Evolutionary conservation across 2,113 vertebrate genomes (phyloP).

Genomic region (Scortum barcoo): DNA sequence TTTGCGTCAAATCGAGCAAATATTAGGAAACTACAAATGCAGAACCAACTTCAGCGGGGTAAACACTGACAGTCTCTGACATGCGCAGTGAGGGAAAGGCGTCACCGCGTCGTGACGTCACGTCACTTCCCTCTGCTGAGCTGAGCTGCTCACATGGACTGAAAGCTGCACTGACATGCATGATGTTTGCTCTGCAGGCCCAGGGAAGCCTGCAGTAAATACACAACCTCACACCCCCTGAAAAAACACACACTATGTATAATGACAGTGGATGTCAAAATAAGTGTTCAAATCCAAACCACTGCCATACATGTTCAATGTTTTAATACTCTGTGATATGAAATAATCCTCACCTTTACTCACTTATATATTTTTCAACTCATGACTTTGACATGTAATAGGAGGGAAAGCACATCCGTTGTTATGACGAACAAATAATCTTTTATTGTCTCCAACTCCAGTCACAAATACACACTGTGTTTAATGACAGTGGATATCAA

Average conservation of each 20-base stretch:
- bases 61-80: slow-evolving; percentile 40
- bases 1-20: background rate
- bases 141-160: slow-evolving; percentile 2
- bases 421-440: too few relatives aligned
- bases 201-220: background rate
- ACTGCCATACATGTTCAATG: background rate
- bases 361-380: too few relatives aligned
- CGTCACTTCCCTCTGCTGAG: background rate
- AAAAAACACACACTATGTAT: too few relatives aligned
- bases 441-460: too few relatives aligned
- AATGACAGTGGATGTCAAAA: background rate
- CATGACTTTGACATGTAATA: background rate
- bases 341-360: background rate
- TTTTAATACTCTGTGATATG: background rate
- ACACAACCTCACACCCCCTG: background rate
- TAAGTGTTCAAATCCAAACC: background rate
- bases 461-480: too few relatives aligned
- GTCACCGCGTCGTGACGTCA: slow-evolving; percentile 42
- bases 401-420: background rate
- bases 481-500: background rate
- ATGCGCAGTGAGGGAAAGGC: slow-evolving; percentile 66
- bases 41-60: slow-evolving; percentile 44
- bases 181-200: background rate
- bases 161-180: background rate
- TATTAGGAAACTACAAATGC: background rate